phyloP scores from a whole-genome alignment of 1,140 invertebrate genomes.

The Andrena cerasifolii region DNA sequence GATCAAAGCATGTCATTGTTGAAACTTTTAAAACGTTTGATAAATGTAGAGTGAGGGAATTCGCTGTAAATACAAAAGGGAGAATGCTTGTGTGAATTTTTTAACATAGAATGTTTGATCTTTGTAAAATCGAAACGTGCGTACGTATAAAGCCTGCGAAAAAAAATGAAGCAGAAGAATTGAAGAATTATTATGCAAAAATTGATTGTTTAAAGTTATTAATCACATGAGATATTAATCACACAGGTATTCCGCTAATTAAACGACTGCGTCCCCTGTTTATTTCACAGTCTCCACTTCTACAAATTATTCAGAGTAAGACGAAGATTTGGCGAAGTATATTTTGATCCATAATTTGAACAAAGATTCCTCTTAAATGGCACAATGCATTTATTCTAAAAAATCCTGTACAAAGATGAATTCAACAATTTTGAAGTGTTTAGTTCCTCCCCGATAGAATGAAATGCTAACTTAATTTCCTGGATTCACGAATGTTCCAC shows the following conservation, averaged over 20 bases:
- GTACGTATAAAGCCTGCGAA: neutral
- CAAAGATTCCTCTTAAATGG: neutral
- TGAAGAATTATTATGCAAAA: too few species aligned
- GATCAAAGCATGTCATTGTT: constrained; percentile 7
- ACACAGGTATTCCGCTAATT: too few species aligned
- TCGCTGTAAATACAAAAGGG: neutral
- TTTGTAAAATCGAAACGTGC: neutral
- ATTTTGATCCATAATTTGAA: neutral
- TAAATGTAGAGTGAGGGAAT: neutral
- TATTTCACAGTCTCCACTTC: neutral
- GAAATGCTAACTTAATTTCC: constrained; percentile 6
- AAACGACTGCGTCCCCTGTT: too few species aligned
- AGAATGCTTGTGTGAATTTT: neutral
- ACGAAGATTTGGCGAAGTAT: neutral
- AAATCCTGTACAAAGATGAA: neutral
- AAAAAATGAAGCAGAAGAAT: too few species aligned
- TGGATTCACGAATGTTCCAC: neutral
- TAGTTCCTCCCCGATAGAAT: neutral
- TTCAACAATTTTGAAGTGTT: neutral
- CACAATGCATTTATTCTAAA: neutral
- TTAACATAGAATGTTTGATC: neutral
- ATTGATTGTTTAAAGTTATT: too few species aligned
- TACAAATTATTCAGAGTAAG: neutral
- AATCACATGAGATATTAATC: too few species aligned
- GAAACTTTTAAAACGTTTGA: neutral